Evolutionary conservation across 2,888 invertebrate genomes (phyloP).

Genomic region (Empis stercorea): DNA sequence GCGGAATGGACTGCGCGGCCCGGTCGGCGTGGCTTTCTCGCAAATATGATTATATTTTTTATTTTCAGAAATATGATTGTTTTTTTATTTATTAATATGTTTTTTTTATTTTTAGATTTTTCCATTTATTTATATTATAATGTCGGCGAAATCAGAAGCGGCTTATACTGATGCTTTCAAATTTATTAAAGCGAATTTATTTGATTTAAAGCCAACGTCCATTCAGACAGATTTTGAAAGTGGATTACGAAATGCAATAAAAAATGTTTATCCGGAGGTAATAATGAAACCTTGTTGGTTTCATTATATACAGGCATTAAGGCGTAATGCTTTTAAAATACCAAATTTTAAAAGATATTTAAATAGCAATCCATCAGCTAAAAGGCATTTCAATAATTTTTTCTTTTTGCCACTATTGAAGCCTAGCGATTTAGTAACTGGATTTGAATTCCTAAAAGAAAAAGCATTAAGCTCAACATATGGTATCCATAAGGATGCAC

Average conservation of each 20-base stretch:
- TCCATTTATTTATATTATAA: constrained; percentile 5
- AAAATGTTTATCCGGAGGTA: constrained; percentile 4
- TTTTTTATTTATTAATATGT: background rate
- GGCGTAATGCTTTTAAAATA: constrained; percentile 3
- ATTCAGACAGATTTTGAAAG: constrained; percentile 7
- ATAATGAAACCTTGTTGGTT: too few species aligned
- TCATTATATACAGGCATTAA: constrained; percentile 5
- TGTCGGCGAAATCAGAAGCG: constrained; percentile 5
- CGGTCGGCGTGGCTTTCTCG: too few species aligned
- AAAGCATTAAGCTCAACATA: background rate
- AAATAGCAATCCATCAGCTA: constrained; percentile 4
- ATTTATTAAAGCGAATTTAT: constrained; percentile 8
- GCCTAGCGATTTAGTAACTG: constrained; percentile 3
- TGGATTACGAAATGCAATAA: constrained; percentile 5
- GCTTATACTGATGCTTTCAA: constrained; percentile 1
- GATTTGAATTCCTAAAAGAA: constrained; percentile 5
- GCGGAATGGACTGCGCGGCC: background rate
- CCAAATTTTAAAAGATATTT: constrained; percentile 4
- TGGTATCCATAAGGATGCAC: background rate
- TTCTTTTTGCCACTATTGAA: constrained; percentile 5
- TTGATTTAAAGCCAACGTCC: constrained; percentile 5
- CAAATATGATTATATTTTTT: too few species aligned
- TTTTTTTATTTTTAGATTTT: constrained; percentile 7
- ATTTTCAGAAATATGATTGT: too few species aligned
- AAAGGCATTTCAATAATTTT: constrained; percentile 6